A percentile compares a stretch with the other conserved stretches of the same genome.
Conservation (phyloP, 2,113 vertebrate species). For the Scartelaos histophorus region DNA sequence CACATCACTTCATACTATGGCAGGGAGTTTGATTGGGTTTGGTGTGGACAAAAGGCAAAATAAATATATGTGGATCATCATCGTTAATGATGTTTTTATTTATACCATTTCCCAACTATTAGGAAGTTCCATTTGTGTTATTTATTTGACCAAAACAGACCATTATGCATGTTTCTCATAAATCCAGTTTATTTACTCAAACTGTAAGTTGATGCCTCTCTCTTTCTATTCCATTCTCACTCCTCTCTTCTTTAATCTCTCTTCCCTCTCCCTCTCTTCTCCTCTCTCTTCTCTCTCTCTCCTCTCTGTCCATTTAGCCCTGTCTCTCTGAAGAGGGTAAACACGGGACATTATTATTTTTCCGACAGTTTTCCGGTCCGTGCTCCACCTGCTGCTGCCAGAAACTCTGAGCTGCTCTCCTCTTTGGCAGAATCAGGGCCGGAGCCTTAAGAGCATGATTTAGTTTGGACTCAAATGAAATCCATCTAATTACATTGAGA, state of each 20-base stretch:
- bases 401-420: slow-evolving; percentile 36
- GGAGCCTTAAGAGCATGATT: background rate
- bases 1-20: background rate
- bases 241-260: no score
- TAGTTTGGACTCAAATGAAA: slow-evolving; percentile 33
- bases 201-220: slow-evolving; percentile 3
- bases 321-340: slow-evolving; percentile 36
- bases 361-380: slow-evolving; percentile 25
- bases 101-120: background rate
- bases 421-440: slow-evolving; percentile 27
- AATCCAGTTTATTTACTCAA: slow-evolving; percentile 3
- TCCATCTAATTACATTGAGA: slow-evolving; percentile 20
- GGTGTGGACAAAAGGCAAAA: background rate
- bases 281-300: background rate
- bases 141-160: background rate
- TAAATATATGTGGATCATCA: background rate
- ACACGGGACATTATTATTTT: slow-evolving; percentile 51
- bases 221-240: background rate
- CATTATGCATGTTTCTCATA: slow-evolving; percentile 4
- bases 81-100: background rate
- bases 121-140: background rate
- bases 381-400: slow-evolving; percentile 25
- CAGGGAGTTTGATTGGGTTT: background rate
- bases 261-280: no score
- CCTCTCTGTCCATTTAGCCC: slow-evolving; percentile 33